Conservation (phyloP, 2,797 vertebrate species). For the Yasuhikotakia modesta region DNA sequence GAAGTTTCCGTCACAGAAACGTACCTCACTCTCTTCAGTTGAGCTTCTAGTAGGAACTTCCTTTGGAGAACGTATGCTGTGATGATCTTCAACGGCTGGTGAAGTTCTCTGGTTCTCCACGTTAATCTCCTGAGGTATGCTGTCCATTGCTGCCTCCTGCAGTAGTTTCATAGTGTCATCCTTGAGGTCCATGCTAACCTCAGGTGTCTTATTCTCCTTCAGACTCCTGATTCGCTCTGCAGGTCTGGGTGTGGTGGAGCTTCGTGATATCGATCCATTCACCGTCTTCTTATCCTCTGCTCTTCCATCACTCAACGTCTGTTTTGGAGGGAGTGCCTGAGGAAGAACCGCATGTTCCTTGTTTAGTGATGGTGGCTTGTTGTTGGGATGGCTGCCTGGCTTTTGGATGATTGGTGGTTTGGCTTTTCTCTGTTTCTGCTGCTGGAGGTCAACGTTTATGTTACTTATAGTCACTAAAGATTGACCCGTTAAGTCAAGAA, state of each 20-base stretch:
- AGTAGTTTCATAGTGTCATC: constrained; percentile 78
- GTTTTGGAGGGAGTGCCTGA: constrained; percentile 54
- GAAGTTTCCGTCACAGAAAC: constrained; percentile 31
- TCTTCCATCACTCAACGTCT: constrained; percentile 57
- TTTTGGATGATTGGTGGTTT: constrained; percentile 56
- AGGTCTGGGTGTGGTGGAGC: constrained; percentile 56
- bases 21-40: constrained; percentile 61
- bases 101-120: background rate
- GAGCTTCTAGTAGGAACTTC: constrained; percentile 22
- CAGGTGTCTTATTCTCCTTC: constrained; percentile 56
- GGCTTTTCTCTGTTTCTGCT: constrained; percentile 46
- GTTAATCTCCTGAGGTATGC: constrained; percentile 43
- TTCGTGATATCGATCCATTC: constrained; percentile 59
- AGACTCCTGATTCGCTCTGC: constrained; percentile 48
- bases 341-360: constrained; percentile 56
- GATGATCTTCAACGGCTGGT: constrained; percentile 46
- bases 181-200: constrained; percentile 59
- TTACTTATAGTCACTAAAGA: constrained; percentile 86
- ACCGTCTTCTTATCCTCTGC: constrained; percentile 59
- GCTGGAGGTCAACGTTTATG: constrained; percentile 81
- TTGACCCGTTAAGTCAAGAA: constrained; percentile 64
- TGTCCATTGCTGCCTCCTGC: constrained; percentile 65
- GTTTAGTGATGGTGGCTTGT: constrained; percentile 43
- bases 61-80: constrained; percentile 59
- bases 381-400: constrained; percentile 52